Conservation (phyloP, 1,140 invertebrate species). For the Drosophila simulans region DNA sequence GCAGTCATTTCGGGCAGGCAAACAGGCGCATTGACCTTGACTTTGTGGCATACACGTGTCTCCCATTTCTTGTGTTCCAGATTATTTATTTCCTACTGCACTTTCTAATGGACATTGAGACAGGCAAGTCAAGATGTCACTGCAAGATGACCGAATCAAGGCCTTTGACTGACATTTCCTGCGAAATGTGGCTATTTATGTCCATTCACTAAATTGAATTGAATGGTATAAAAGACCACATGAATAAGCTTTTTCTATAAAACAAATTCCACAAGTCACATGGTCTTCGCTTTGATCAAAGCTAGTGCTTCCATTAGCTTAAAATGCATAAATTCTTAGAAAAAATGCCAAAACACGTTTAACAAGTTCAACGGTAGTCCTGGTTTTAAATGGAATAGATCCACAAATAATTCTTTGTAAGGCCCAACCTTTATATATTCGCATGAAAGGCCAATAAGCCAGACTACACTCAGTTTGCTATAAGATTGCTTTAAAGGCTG, state of each 20-base stretch:
- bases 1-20: conserved; percentile 32
- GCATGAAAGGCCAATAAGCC: too few species aligned
- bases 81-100: conserved; percentile 42
- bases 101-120: conserved; percentile 29
- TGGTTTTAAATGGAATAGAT: too few species aligned
- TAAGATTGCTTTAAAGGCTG: neutral
- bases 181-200: conserved; percentile 23
- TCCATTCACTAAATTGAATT: conserved; percentile 3
- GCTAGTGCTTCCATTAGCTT: too few species aligned
- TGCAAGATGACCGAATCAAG: conserved; percentile 19
- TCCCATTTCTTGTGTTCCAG: conserved; percentile 1
- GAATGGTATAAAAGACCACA: neutral
- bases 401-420: too few species aligned
- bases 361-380: too few species aligned
- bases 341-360: too few species aligned
- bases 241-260: conserved; percentile 3
- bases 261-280: neutral
- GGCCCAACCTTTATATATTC: too few species aligned
- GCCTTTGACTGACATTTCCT: conserved; percentile 8
- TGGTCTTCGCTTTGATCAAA: neutral
- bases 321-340: too few species aligned
- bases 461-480: too few species aligned
- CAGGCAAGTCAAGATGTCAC: conserved; percentile 21
- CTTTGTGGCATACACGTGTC: conserved; percentile 39
- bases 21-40: conserved; percentile 73